These are phyloP conservation scores for Sciurus vulgaris DNA, from an alignment of 2,797 vertebrate genomes.

Conservation along the genomic window DNA sequence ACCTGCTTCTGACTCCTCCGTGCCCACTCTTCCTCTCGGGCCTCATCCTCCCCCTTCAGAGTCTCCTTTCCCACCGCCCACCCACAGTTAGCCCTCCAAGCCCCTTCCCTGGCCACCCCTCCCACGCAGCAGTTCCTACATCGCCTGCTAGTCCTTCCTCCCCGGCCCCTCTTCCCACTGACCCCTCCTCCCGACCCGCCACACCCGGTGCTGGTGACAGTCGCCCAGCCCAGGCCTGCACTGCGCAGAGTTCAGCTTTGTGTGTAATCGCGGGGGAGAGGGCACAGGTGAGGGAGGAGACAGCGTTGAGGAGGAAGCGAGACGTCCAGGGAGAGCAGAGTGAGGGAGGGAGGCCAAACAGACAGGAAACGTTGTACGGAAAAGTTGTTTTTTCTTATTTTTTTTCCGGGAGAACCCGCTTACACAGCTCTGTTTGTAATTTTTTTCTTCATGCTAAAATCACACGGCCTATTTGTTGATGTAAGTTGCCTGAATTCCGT, in stretches of 20 bases:
- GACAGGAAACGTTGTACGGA: constrained; percentile 84
- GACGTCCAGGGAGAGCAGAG: constrained; percentile 53
- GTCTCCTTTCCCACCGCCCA: not conserved
- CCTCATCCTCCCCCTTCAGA: not conserved
- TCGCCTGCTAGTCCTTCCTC: rapidly evolving
- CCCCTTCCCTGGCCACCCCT: not conserved
- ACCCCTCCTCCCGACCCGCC: not conserved
- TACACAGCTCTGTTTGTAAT: constrained; percentile 98
- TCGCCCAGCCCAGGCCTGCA: not conserved
- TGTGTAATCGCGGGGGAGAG: constrained; percentile 65
- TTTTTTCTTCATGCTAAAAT: constrained; percentile 99
- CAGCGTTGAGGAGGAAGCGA: not conserved
- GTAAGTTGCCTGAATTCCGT: constrained; percentile 99
- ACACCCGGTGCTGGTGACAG: not conserved
- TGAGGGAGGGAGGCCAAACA: constrained; percentile 83
- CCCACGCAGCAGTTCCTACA: not conserved
- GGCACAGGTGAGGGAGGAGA: constrained; percentile 70
- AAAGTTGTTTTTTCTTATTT: constrained; percentile 93
- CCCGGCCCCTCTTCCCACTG: not conserved
- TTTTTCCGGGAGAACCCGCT: constrained; percentile 90
- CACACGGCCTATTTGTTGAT: constrained; percentile 99
- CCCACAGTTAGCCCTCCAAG: not conserved
- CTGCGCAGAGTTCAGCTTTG: not conserved
- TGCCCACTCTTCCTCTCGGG: not conserved
- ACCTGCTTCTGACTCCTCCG: not conserved